phyloP scores from a whole-genome alignment of 2,113 vertebrate species.

The Myiopsitta monachus region DNA sequence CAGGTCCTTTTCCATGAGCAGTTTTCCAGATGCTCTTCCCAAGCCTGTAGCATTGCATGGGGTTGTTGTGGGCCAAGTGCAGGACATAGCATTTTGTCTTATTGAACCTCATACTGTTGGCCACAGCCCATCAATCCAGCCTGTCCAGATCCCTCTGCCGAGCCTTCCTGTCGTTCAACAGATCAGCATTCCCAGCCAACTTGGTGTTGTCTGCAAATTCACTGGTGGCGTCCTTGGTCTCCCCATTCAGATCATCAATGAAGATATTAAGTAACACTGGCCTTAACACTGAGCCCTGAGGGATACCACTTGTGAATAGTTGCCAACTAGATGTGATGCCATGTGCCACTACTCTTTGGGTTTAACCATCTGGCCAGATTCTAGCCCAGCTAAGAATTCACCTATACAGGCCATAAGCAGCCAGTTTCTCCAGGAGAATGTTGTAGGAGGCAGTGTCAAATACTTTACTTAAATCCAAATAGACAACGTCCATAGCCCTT shows the following conservation, averaged over 20 bases:
- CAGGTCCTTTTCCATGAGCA: background rate
- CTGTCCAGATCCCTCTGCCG: background rate
- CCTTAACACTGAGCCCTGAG: background rate
- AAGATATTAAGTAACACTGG: background rate
- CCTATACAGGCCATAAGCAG: no score
- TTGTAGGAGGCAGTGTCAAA: background rate
- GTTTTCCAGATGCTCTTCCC: background rate
- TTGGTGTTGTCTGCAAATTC: background rate
- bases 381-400: no score
- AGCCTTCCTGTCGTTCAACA: background rate
- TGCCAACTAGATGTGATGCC: background rate
- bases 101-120: background rate
- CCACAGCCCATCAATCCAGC: background rate
- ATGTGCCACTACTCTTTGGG: no score
- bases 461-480: background rate
- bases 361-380: background rate
- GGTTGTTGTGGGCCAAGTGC: background rate
- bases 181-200: background rate
- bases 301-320: background rate
- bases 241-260: background rate
- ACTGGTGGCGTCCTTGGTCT: background rate
- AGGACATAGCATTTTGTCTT: background rate
- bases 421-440: background rate
- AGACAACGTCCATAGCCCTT: background rate
- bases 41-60: background rate